Percentiles rank a stretch among this genome's conserved stretches.
phyloP scores from a whole-genome alignment of 2,797 vertebrate genomes.

The Brachyalestes nurse region DNA sequence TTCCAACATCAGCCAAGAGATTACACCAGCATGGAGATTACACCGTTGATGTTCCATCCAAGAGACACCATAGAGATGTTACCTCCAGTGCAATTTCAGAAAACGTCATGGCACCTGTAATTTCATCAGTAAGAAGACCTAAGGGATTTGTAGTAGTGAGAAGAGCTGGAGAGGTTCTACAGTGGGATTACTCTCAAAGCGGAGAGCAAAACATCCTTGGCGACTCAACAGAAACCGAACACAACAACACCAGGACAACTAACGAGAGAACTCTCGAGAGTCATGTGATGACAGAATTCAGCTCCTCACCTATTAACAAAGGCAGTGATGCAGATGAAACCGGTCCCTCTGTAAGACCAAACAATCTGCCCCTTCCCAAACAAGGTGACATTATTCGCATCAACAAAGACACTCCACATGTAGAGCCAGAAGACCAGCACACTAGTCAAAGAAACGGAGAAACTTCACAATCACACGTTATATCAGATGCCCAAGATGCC shows the following conservation, averaged over 20 bases:
- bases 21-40: constrained; percentile 23
- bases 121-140: constrained; percentile 7
- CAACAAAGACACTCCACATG: neutral
- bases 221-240: neutral
- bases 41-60: constrained; percentile 4
- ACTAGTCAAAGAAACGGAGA: neutral
- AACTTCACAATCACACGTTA: neutral
- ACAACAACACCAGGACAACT: neutral
- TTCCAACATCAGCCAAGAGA: constrained; percentile 60
- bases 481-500: neutral
- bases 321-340: no score
- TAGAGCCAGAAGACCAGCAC: neutral
- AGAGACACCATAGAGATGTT: constrained; percentile 38
- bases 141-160: constrained; percentile 65
- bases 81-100: neutral
- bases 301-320: neutral
- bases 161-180: constrained; percentile 65
- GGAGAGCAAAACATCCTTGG: neutral
- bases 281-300: neutral
- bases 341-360: neutral
- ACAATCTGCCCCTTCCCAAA: neutral
- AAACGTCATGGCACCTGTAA: neutral
- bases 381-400: neutral
- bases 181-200: constrained; percentile 31
- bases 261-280: neutral